Base-by-base conservation (phyloP, 1,140 invertebrate genomes). In the Spodoptera litura region DNA sequence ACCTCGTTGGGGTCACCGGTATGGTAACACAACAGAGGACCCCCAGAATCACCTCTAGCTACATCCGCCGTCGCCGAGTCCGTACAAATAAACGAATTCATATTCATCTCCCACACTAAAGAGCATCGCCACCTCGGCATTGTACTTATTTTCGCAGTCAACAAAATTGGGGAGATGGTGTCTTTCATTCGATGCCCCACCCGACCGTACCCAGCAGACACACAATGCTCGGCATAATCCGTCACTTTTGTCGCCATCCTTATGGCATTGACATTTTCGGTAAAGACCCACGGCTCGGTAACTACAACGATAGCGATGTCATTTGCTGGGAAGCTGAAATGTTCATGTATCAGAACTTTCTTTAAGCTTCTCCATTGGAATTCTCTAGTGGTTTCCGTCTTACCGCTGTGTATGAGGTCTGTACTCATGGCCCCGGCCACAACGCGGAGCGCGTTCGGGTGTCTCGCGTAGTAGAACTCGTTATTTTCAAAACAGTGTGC, bases 51-150 rank as follows among this genome's bases (percentile, higher is more conserved):
- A 1, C 92, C 91, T 20, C 73, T 79, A 6, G 86, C 80, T 0
- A 92, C 88, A 72, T 92, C 92, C 2, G 85, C 76, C 0, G 87
- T 10, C 0, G 80, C 70, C 0, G 91, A 87, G 74, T 87, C 78
- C 1, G 89, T 87, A 79, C 92, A 93, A 56, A 93, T 79, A 56
- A 87, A 92, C 0, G 71, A 80, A 76, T 87, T 84, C 92, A 93
- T 93, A 68, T 89, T 81, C 78, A 91, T 87, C 27, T 90, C 86
- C 91, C 91, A 93, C 2, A 89, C 44, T 12, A 73, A 71, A 0
- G 88, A 82, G 53, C 92, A 92, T n/a, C 62, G 49, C 72, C 70
- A 73, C 79, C 81, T 83, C 1, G 86, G n/a, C n/a, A 93, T 66
- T 0, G 85, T 61, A 10, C 80, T 66, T 0, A 93, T 89, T 53